Percentiles rank a stretch among this genome's conserved stretches.
Conservation (phyloP, 2,888 invertebrate species). For the Andrena hattorfiana region DNA sequence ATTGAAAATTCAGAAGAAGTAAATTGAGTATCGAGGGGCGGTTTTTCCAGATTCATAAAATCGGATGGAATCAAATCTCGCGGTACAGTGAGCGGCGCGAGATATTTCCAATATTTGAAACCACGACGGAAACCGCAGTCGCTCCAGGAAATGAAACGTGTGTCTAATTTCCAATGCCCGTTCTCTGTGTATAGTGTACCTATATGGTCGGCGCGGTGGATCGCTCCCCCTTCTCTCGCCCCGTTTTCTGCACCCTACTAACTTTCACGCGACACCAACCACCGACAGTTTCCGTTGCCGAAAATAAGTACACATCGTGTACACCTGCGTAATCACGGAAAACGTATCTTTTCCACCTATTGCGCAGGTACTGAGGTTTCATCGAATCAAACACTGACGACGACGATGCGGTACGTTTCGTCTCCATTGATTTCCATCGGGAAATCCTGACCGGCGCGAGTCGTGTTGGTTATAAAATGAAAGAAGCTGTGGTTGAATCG, state of each 20-base stretch:
- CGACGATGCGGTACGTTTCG: neutral
- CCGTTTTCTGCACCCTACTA: conserved; percentile 34
- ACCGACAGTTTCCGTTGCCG: neutral
- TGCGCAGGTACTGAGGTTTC: neutral
- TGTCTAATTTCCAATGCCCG: conserved; percentile 83
- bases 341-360: neutral
- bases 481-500: neutral
- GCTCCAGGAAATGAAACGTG: conserved; percentile 84
- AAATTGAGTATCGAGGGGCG: neutral
- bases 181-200: conserved; percentile 45
- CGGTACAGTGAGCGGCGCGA: conserved; percentile 79
- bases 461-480: neutral
- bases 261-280: conserved; percentile 1
- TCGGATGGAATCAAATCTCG: conserved; percentile 78
- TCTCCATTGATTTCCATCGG: neutral
- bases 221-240: conserved; percentile 13
- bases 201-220: conserved; percentile 30
- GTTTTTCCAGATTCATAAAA: conserved; percentile 73
- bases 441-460: neutral
- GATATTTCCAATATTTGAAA: conserved; percentile 84
- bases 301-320: neutral
- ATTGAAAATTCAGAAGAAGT: neutral
- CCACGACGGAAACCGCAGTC: conserved; percentile 82
- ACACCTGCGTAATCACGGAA: too few relatives aligned
- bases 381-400: neutral